phyloP scores from a whole-genome alignment of 2,113 vertebrate species.

The Excalfactoria chinensis region DNA sequence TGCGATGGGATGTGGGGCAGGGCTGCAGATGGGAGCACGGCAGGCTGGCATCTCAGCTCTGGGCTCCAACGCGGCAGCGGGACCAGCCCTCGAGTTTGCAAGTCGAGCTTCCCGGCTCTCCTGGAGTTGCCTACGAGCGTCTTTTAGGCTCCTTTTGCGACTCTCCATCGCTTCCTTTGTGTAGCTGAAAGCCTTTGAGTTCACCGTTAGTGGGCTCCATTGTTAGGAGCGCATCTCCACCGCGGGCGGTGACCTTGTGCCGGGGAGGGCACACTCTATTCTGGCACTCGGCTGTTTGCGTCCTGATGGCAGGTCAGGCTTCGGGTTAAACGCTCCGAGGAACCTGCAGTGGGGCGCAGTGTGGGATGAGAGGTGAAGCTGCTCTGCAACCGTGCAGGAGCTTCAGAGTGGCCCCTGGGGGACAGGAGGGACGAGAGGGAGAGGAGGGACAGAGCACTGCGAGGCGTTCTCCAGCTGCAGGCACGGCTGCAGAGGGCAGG shows the following conservation, averaged over 20 bases:
- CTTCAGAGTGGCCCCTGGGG: not conserved
- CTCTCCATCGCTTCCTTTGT: not conserved
- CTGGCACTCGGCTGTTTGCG: not conserved
- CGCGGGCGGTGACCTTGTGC: not conserved
- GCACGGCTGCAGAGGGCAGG: not conserved
- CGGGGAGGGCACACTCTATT: not conserved
- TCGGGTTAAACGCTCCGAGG: not conserved
- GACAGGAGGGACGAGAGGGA: no score
- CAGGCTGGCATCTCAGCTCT: not conserved
- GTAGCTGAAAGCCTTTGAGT: not conserved
- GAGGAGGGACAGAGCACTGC: no score
- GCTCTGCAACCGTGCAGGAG: not conserved
- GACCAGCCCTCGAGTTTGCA: not conserved
- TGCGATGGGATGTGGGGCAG: not conserved
- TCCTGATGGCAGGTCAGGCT: not conserved
- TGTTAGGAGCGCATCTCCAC: not conserved
- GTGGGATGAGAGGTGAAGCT: not conserved
- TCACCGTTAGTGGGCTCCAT: not conserved
- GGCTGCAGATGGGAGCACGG: not conserved
- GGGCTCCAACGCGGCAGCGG: not conserved
- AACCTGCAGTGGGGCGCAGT: not conserved
- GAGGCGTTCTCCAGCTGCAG: accelerated
- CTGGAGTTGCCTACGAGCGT: not conserved
- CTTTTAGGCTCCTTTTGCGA: not conserved
- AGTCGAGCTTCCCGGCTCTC: not conserved